A percentile compares a stretch with the other conserved stretches of the same genome.
Conservation (phyloP, 2,113 vertebrate species). For the Cacatua alba region DNA sequence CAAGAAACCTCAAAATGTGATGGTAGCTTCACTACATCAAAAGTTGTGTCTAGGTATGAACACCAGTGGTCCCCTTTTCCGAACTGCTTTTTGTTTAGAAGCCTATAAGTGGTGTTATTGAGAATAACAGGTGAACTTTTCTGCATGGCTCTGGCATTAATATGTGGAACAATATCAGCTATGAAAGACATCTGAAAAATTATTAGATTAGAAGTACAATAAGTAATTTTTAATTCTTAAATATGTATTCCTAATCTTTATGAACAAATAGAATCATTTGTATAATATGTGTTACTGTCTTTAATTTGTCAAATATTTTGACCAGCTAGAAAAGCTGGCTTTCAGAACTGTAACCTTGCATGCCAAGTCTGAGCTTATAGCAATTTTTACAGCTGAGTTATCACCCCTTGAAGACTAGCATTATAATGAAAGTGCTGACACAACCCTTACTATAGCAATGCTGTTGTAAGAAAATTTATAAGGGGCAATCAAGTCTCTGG, state of each 20-base stretch:
- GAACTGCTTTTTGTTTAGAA: not conserved
- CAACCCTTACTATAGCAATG: constrained; percentile 20
- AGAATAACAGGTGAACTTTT: not conserved
- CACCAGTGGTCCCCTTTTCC: not conserved
- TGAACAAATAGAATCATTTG: not conserved
- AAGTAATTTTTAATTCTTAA: not conserved
- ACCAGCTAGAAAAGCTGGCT: not conserved
- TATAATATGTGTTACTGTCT: not conserved
- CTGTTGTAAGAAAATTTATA: constrained; percentile 52
- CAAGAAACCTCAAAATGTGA: not conserved
- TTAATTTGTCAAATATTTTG: not conserved
- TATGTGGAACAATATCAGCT: not conserved
- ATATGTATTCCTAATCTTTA: not conserved
- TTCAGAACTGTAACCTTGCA: not conserved
- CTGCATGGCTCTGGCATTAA: not conserved
- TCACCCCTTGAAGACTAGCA: constrained; percentile 6
- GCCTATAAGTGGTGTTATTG: not conserved
- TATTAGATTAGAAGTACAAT: not conserved
- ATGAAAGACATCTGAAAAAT: not conserved
- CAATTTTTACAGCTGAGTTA: constrained; percentile 44
- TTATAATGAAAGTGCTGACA: constrained; percentile 57
- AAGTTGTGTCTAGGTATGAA: not conserved
- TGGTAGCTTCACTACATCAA: not conserved
- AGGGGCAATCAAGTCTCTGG: constrained; percentile 10
- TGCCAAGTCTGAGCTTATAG: not conserved